Evolutionary conservation across 1,140 invertebrate species (phyloP), one percentile per base, ranked within the genome.

Genomic region (Ericerus pela): DNA sequence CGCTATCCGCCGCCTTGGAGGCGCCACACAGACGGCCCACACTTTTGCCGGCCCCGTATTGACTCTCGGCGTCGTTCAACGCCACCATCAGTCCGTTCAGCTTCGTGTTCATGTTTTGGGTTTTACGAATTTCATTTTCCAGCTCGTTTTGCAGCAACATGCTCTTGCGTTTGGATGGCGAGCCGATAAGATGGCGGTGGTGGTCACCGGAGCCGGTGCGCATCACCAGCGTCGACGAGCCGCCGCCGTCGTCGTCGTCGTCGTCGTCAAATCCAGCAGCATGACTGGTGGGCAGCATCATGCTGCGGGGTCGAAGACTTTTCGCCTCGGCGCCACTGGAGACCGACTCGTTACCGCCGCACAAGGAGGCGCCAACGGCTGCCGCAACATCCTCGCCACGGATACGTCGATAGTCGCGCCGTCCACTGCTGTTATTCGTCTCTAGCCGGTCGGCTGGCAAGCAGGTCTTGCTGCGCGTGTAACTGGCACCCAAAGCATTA

Each of bases 51-150:
- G 4, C 20, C 16, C 26, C 41, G 18, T 47, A 47, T 10, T 47
- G 41, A 47, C 26, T 47, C 14, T 47, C 41, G 20, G 22, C 26
- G 26, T 47, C 41, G 20, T 22, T 10, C 18, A 47, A 24, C 41
- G 18, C 20, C 10, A 47, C 11, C 41, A 47, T 47, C 16, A 47
- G 26, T 22, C 41, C 41, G 41, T 24, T 47, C 11, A 47, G 20
- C 16, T 47, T 47, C 2, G 41, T 24, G 41, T 47, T 47, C 18
- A 47, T 47, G 20, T 20, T 47, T 47, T 22, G 22, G 4, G 41
- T 47, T 47, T 38, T 47, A 24, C 41, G 22, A 3, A 47, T 47
- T 47, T 47, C 41, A 14, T 47, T 47, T 24, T 47, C 41, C 20
- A 47, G 14, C 14, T 47, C 41, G 26, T 47, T 47, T 14, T 47